Base-by-base conservation (phyloP, 2,113 vertebrate species). In the Chrysochloris asiatica region DNA sequence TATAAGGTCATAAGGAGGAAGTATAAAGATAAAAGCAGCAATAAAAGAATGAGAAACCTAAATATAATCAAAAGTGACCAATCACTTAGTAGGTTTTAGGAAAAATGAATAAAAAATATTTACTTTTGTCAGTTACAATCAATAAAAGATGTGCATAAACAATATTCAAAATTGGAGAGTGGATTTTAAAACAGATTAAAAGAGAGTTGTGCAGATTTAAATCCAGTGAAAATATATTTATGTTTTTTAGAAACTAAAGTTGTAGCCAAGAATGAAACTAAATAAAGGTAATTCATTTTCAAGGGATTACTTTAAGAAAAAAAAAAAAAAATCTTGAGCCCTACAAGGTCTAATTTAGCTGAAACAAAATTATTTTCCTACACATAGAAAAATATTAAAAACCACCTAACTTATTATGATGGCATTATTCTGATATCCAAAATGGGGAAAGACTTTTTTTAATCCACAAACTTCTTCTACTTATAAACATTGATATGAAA, bases 171-270 rank as follows among this genome's bases (percentile, higher is more conserved):
- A 73, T 89, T 6, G 4, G 21, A 91, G 2, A 8, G 12, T 77
- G 24, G 24, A 24, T 89, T 89, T 94, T 77, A 85, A 28, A 90
- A 41, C 90, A 65, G 4, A 72, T 73, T 67, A 3, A 73, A 28
- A 30, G 33, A 88, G 26, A 72, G 19, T 4, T 91, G 9, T 87
- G 3, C 1, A 59, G 56, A 36, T 65, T 24, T 5, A 91, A 8
- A 75, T 63, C 69, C 1, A 48, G 92, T 91, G 61, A 92, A 88
- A 86, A 89, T 22, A 36, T 81, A 96, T 52, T 56, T 9, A 8
- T 28, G n/a, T n/a, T n/a, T n/a, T n/a, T n/a, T n/a, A n/a, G n/a
- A n/a, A n/a, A n/a, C n/a, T n/a, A n/a, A n/a, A 89, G 4, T 1
- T 17, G 12, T 38, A 41, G 7, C 24, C 63, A 82, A 71, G 38